A percentile compares a stretch with the other conserved stretches of the same genome.
phyloP scores from a whole-genome alignment of 2,888 invertebrate species.

The Trimorus sp. region DNA sequence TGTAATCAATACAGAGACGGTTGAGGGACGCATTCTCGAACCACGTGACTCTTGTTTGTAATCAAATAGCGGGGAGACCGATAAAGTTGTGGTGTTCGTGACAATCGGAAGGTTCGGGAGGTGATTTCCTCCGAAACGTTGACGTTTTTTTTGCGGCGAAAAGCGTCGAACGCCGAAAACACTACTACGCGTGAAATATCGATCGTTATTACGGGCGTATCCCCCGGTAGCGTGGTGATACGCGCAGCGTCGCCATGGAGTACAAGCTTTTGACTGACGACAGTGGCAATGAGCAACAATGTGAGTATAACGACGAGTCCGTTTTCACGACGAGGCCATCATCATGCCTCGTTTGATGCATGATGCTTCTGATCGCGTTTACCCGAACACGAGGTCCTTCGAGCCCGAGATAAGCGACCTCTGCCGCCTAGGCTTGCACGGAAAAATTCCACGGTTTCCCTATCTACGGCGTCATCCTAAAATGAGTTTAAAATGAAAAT shows the following conservation, averaged over 20 bases:
- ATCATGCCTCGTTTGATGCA: background rate
- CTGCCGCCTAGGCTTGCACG: too few species aligned
- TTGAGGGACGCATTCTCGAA: too few species aligned
- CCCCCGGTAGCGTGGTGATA: constrained; percentile 42
- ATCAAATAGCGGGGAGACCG: too few species aligned
- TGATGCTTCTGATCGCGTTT: constrained; percentile 5
- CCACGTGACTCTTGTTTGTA: too few species aligned
- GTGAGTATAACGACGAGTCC: constrained; percentile 69
- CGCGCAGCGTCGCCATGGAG: constrained; percentile 70
- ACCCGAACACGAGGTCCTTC: background rate
- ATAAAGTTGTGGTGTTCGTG: too few species aligned
- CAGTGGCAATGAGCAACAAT: constrained; percentile 73
- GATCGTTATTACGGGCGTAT: constrained; percentile 38
- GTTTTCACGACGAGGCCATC: constrained; percentile 1
- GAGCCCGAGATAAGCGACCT: too few species aligned
- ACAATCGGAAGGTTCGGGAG: too few species aligned
- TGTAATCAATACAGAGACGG: too few species aligned
- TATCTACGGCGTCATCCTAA: too few species aligned
- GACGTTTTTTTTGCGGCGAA: background rate
- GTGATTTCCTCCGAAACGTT: too few species aligned
- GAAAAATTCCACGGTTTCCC: too few species aligned
- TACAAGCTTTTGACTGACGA: constrained; percentile 74
- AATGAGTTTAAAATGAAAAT: too few species aligned
- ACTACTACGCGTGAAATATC: constrained; percentile 20
- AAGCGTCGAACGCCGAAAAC: constrained; percentile 1